Conservation (phyloP, 1,140 invertebrate species). For the Drosophila baimaii region DNA sequence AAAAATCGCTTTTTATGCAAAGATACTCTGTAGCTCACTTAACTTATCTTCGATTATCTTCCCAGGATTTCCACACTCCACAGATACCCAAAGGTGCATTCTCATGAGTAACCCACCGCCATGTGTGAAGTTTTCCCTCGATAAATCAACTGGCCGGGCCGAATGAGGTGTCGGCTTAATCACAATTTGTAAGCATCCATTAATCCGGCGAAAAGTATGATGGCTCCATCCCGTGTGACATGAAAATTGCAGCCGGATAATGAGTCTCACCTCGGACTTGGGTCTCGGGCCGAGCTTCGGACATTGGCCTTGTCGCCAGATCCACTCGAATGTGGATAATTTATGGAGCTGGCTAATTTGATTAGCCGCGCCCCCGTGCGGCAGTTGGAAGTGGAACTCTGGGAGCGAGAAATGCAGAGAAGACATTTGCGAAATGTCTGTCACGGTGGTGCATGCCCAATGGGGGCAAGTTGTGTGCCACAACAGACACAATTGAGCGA, state of each 20-base stretch:
- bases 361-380: constrained; percentile 48
- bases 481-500: constrained; percentile 9
- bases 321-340: constrained; percentile 62
- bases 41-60: too few species aligned
- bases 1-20: too few species aligned
- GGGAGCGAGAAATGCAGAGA: constrained; percentile 2
- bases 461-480: too few species aligned
- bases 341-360: constrained; percentile 64
- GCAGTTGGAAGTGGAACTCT: background rate
- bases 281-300: background rate
- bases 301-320: constrained; percentile 44
- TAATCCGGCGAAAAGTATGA: constrained; percentile 17
- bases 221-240: constrained; percentile 29
- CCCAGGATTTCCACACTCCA: background rate
- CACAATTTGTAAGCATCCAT: constrained; percentile 12
- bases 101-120: background rate
- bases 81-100: background rate
- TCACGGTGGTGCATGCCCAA: constrained; percentile 33
- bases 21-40: too few species aligned
- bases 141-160: constrained; percentile 13
- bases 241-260: constrained; percentile 30
- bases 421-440: constrained; percentile 51
- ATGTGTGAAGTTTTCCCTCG: background rate
- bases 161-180: constrained; percentile 1
- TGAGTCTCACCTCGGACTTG: constrained; percentile 32